Evolutionary conservation across 2,113 vertebrate genomes (phyloP).

Genomic region (Anoplopoma fimbria): DNA sequence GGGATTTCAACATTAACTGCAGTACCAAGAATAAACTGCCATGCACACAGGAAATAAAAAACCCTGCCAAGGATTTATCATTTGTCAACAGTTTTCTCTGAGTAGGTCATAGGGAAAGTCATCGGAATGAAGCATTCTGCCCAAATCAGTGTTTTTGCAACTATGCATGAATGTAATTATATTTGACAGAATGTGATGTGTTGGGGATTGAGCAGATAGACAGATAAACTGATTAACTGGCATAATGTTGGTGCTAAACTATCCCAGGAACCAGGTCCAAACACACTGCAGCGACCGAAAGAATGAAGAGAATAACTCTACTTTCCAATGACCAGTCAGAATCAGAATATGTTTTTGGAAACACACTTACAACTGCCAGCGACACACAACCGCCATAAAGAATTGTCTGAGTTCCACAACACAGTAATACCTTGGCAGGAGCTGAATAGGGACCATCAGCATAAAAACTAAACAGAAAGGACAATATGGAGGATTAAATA

Average conservation of each 20-base stretch:
- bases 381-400: constrained; percentile 17
- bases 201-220: not conserved
- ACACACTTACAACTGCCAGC: constrained; percentile 27
- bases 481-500: constrained; percentile 69
- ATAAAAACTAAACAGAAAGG: constrained; percentile 56
- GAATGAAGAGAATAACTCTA: not conserved
- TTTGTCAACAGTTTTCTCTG: constrained; percentile 38
- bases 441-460: constrained; percentile 51
- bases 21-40: constrained; percentile 58
- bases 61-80: constrained; percentile 44
- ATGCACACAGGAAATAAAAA: constrained; percentile 42
- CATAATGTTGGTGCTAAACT: not conserved
- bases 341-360: constrained; percentile 33
- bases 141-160: constrained; percentile 16
- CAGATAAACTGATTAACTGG: not conserved
- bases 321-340: constrained; percentile 10
- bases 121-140: not conserved
- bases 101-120: not conserved
- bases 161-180: not conserved
- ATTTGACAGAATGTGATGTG: not conserved
- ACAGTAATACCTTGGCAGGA: constrained; percentile 62
- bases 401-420: constrained; percentile 45
- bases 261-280: not conserved
- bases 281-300: not conserved
- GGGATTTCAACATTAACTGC: constrained; percentile 66